phyloP scores from a whole-genome alignment of 2,797 vertebrate genomes.

The Pipistrellus pygmaeus region DNA sequence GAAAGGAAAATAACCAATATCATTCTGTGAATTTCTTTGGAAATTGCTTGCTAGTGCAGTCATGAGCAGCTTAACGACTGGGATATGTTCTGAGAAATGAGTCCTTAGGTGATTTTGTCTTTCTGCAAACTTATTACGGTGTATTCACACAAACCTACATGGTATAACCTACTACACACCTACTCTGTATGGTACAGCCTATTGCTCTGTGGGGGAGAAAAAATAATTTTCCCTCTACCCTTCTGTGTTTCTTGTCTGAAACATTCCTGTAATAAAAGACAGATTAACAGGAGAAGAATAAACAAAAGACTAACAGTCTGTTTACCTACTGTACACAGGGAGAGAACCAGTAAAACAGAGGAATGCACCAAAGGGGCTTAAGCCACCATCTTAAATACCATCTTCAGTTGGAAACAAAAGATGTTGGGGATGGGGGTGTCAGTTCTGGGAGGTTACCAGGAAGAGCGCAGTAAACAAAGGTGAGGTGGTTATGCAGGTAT shows the following conservation, averaged over 20 bases:
- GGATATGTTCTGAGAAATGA: background rate
- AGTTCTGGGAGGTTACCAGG: background rate
- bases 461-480: background rate
- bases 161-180: background rate
- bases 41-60: background rate
- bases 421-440: background rate
- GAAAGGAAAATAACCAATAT: background rate
- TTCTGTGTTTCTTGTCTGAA: background rate
- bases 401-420: background rate
- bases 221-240: background rate
- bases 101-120: background rate
- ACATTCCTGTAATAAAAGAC: background rate
- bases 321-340: background rate
- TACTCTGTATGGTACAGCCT: background rate
- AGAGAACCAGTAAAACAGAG: background rate
- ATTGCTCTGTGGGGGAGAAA: background rate
- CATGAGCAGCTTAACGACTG: background rate
- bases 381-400: background rate
- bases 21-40: background rate
- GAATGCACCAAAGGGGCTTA: background rate
- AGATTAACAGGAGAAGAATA: background rate
- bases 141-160: background rate
- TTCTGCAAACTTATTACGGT: background rate
- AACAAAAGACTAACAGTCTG: background rate
- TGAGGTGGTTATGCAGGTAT: background rate